A percentile compares a stretch with the other conserved stretches of the same genome.
phyloP scores from a whole-genome alignment of 2,888 invertebrate genomes.

The Brachynemurus nebulosus region DNA sequence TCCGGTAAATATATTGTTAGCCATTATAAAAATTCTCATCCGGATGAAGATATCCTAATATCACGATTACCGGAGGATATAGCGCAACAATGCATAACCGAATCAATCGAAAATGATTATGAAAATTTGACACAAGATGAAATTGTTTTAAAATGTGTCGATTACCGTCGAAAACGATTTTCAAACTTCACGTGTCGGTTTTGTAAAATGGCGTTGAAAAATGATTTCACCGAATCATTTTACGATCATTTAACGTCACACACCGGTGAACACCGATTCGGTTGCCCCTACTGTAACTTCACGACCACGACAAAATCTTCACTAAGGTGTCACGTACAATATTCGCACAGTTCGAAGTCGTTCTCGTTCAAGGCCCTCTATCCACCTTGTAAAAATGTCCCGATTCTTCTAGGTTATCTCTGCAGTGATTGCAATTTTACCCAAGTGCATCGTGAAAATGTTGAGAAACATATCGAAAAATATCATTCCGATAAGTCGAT shows the following conservation, averaged over 20 bases:
- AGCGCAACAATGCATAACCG: conserved; percentile 40
- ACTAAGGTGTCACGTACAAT: conserved; percentile 21
- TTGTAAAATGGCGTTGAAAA: conserved; percentile 22
- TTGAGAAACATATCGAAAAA: conserved; percentile 46
- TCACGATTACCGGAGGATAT: conserved; percentile 41
- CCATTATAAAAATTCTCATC: conserved; percentile 51
- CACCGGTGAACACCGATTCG: conserved; percentile 61
- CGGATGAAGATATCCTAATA: conserved; percentile 47
- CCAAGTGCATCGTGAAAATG: conserved; percentile 45
- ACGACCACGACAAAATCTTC: conserved; percentile 22
- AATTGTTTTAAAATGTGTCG: conserved; percentile 27
- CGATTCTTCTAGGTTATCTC: conserved; percentile 39
- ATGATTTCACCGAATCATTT: conserved; percentile 31
- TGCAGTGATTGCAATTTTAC: conserved; percentile 61
- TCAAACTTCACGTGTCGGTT: conserved; percentile 26
- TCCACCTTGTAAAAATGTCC: conserved; percentile 13
- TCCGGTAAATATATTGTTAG: conserved; percentile 45
- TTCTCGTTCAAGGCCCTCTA: not conserved
- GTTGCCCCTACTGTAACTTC: conserved; percentile 45
- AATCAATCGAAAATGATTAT: conserved; percentile 34
- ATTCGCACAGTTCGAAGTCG: not conserved
- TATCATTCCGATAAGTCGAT: conserved; percentile 39
- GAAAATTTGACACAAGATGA: conserved; percentile 28
- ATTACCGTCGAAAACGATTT: conserved; percentile 18
- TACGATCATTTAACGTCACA: conserved; percentile 63